These are phyloP conservation scores for Ctenosaura bakeri DNA, from an alignment of 2,797 vertebrate genomes.

Conservation along the genomic window DNA sequence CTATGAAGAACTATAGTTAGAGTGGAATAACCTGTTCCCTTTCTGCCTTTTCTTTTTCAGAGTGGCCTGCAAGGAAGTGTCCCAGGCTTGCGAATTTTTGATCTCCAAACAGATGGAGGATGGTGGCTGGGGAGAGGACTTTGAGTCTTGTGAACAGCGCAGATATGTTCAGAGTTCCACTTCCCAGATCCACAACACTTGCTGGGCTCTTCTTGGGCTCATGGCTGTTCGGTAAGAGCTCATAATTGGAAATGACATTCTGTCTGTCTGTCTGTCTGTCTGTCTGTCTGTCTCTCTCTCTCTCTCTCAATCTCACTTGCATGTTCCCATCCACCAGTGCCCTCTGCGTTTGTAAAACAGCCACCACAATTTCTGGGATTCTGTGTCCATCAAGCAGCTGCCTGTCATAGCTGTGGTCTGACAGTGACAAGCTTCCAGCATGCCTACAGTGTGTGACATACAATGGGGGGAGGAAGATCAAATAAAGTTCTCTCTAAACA, in stretches of 20 bases:
- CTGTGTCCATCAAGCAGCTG: neutral
- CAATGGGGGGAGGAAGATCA: neutral
- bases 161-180: constrained; percentile 87
- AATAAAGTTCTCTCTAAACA: neutral
- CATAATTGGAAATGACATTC: neutral
- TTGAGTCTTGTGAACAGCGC: constrained; percentile 92
- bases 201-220: constrained; percentile 91
- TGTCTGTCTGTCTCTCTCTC: too few relatives aligned
- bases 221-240: constrained; percentile 90
- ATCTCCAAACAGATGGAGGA: constrained; percentile 91
- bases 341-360: neutral
- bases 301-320: neutral
- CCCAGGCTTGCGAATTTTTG: constrained; percentile 90
- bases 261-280: too few relatives aligned
- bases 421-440: too few relatives aligned
- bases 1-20: neutral
- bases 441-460: too few relatives aligned
- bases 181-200: constrained; percentile 94
- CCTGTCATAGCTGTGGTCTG: neutral
- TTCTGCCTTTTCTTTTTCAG: constrained; percentile 66
- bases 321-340: too few relatives aligned
- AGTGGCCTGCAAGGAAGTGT: constrained; percentile 83
- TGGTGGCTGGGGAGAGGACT: constrained; percentile 97
- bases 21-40: neutral
- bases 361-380: neutral